A percentile compares a stretch with the other conserved stretches of the same genome.
Conservation (phyloP, 2,888 invertebrate species). For the Lagria hirta region DNA sequence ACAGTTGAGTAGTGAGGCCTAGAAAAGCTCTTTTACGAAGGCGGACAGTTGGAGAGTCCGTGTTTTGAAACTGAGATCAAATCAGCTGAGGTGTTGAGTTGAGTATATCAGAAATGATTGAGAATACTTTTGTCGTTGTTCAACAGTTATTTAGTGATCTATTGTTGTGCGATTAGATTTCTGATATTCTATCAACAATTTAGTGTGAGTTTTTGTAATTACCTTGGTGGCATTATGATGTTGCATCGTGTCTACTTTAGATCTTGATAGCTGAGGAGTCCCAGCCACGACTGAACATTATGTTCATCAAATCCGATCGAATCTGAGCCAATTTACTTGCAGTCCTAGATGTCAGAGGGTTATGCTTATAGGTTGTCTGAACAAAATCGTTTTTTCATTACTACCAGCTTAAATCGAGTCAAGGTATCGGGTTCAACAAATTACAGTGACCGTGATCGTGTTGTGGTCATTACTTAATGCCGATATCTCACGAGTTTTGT, state of each 20-base stretch:
- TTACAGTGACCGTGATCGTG: slow-evolving; percentile 52
- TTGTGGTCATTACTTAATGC: slow-evolving; percentile 51
- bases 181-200: slow-evolving; percentile 26
- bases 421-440: slow-evolving; percentile 51
- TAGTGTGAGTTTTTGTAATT: slow-evolving; percentile 38
- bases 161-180: slow-evolving; percentile 19
- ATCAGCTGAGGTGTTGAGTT: no score
- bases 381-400: slow-evolving; percentile 48
- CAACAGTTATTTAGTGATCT: slow-evolving; percentile 15
- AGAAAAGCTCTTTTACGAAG: no score
- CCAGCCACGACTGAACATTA: slow-evolving; percentile 34
- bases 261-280: slow-evolving; percentile 35
- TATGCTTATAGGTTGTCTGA: slow-evolving; percentile 26
- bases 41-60: no score
- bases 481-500: slow-evolving; percentile 48
- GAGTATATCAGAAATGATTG: slow-evolving; percentile 19
- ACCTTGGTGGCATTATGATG: slow-evolving; percentile 40
- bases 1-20: no score
- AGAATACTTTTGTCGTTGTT: slow-evolving; percentile 21
- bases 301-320: slow-evolving; percentile 27
- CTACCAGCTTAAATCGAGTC: slow-evolving; percentile 47
- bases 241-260: slow-evolving; percentile 34
- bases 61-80: no score
- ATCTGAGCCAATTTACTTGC: slow-evolving; percentile 19
- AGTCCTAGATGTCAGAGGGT: not conserved